These are phyloP conservation scores for Leptocoma aspasia DNA, from an alignment of 2,113 vertebrate species.

Conservation along the genomic window DNA sequence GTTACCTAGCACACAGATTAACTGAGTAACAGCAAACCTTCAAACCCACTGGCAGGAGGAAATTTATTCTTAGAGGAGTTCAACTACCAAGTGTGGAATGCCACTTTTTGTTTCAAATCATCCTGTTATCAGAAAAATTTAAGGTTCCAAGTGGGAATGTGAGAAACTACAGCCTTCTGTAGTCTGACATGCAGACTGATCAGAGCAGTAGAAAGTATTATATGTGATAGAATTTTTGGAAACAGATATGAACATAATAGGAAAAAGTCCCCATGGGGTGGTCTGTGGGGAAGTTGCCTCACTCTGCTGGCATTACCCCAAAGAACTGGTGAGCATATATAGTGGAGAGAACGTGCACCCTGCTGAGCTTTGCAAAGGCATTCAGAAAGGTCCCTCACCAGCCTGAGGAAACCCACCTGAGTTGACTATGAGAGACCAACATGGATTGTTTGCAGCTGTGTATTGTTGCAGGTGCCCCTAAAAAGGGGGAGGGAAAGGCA, in stretches of 20 bases:
- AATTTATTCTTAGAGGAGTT: neutral
- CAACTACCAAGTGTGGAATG: neutral
- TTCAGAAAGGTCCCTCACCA: neutral
- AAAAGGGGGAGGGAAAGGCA: neutral
- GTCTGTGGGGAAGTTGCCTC: neutral
- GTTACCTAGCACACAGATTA: neutral
- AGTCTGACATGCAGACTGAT: neutral
- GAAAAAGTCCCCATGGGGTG: neutral
- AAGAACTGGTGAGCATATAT: neutral
- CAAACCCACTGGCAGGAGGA: neutral
- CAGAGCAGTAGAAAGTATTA: neutral
- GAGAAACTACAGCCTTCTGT: neutral
- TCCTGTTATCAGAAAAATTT: neutral
- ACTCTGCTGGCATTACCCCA: neutral
- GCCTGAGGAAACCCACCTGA: neutral
- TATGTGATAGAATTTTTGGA: neutral
- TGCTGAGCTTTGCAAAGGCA: neutral
- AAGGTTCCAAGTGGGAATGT: neutral
- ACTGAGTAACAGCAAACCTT: neutral
- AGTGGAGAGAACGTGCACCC: neutral
- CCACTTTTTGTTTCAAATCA: neutral
- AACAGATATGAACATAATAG: neutral
- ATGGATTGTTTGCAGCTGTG: neutral
- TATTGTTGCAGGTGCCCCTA: neutral
- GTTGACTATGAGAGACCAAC: neutral